Evolutionary conservation across 2,797 vertebrate genomes (phyloP).

Genomic region (Tauraco hartlaubi): DNA sequence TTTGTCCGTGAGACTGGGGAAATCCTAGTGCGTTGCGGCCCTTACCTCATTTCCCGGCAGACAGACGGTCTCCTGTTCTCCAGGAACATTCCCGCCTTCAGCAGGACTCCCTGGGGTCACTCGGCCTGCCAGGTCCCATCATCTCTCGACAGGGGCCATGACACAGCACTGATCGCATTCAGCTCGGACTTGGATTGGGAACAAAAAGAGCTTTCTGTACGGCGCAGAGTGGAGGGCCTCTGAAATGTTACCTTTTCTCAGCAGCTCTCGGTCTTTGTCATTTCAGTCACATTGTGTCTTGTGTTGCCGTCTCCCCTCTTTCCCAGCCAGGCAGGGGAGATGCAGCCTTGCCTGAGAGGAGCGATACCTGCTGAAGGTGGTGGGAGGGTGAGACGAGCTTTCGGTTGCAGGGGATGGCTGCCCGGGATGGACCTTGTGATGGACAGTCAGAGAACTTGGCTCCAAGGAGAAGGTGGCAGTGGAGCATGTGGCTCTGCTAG

Average conservation of each 20-base stretch:
- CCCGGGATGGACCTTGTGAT: background rate
- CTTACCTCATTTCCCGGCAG: slow-evolving; percentile 67
- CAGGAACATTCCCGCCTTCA: slow-evolving; percentile 70
- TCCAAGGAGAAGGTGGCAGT: background rate
- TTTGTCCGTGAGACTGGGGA: slow-evolving; percentile 71
- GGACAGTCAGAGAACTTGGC: background rate
- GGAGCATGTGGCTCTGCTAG: background rate
- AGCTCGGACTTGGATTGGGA: background rate
- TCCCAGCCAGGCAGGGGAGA: slow-evolving; percentile 74
- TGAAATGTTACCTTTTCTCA: slow-evolving; percentile 77
- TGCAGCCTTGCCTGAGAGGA: slow-evolving; percentile 31
- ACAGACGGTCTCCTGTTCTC: slow-evolving; percentile 81
- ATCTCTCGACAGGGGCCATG: slow-evolving; percentile 58
- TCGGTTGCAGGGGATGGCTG: background rate
- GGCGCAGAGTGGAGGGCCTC: background rate
- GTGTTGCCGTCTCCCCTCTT: slow-evolving; percentile 71
- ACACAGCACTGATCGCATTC: slow-evolving; percentile 67
- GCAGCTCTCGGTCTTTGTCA: slow-evolving; percentile 68
- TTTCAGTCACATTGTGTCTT: slow-evolving; percentile 58
- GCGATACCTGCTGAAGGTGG: background rate
- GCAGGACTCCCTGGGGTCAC: slow-evolving; percentile 72
- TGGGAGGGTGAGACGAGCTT: background rate
- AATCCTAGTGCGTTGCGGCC: slow-evolving; percentile 65
- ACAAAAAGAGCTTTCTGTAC: slow-evolving; percentile 78
- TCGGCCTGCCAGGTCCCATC: slow-evolving; percentile 75